Percentiles rank a stretch among this genome's conserved stretches.
These are phyloP conservation scores for Micromesistius poutassou DNA, from an alignment of 2,797 vertebrate genomes.

Conservation along the genomic window DNA sequence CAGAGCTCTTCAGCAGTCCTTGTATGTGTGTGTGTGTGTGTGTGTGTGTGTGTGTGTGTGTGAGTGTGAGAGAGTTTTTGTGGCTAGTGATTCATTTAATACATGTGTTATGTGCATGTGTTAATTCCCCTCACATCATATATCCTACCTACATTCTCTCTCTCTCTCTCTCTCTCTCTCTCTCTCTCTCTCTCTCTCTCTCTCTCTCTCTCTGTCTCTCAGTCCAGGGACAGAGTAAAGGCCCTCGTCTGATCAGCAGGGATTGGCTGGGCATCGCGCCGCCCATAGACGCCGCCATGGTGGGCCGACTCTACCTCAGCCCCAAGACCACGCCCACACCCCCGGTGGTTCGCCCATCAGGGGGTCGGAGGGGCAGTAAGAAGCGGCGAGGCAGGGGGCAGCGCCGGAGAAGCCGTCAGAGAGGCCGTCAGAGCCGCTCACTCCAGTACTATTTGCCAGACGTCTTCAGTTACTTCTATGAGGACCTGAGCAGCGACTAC, in stretches of 20 bases:
- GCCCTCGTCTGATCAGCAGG: slow-evolving; percentile 62
- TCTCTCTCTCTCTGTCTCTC: background rate
- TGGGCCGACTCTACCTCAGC: slow-evolving; percentile 79
- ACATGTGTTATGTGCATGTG: background rate
- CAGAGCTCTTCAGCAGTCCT: slow-evolving; percentile 71
- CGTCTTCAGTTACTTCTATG: background rate
- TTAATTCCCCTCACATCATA: background rate
- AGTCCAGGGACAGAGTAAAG: slow-evolving; percentile 43
- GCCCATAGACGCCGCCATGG: slow-evolving; percentile 83
- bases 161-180: background rate
- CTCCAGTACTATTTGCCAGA: background rate
- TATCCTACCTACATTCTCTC: background rate
- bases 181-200: background rate
- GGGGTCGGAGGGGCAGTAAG: slow-evolving; percentile 34
- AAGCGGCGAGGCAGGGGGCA: slow-evolving; percentile 35
- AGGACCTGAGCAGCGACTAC: background rate
- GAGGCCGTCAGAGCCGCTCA: slow-evolving; percentile 40
- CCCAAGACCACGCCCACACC: slow-evolving; percentile 38
- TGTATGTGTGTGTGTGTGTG: slow-evolving; percentile 42
- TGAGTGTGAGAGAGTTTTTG: background rate
- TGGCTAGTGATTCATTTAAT: background rate
- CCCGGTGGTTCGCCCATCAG: background rate
- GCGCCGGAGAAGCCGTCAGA: slow-evolving; percentile 25
- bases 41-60: slow-evolving; percentile 4
- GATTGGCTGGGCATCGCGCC: slow-evolving; percentile 82